Evolutionary conservation across 2,113 vertebrate species (phyloP).

Genomic region (Centropus bengalensis): DNA sequence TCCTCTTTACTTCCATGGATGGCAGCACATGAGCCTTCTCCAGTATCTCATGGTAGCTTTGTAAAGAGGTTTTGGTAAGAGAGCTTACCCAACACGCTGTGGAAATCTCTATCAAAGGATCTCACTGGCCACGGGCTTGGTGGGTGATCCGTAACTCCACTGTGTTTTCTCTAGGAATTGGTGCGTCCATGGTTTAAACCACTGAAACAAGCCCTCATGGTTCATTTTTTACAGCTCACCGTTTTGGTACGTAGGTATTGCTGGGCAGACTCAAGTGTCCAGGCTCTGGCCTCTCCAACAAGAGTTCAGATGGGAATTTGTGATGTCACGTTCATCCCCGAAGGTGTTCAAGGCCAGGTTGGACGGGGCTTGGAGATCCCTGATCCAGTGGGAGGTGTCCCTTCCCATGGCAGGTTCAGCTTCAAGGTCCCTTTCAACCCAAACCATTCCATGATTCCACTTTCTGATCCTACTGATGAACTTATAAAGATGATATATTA

Average conservation of each 20-base stretch:
- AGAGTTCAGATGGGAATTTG: background rate
- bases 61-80: background rate
- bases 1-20: background rate
- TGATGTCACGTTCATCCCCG: accelerated
- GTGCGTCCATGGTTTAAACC: background rate
- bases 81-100: background rate
- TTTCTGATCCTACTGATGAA: background rate
- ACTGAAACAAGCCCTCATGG: background rate
- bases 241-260: background rate
- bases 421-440: too few species aligned
- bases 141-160: background rate
- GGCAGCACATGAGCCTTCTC: background rate
- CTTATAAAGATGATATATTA: too few species aligned
- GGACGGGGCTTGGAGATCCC: too few species aligned
- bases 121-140: accelerated
- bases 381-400: too few species aligned
- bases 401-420: too few species aligned
- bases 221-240: background rate
- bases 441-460: too few species aligned
- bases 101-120: background rate
- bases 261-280: background rate
- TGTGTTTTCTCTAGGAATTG: background rate
- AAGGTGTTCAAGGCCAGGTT: too few species aligned
- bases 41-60: background rate
- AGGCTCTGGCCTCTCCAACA: background rate